phyloP scores from a whole-genome alignment of 2,888 invertebrate genomes.

The Neoitamus cyanurus region DNA sequence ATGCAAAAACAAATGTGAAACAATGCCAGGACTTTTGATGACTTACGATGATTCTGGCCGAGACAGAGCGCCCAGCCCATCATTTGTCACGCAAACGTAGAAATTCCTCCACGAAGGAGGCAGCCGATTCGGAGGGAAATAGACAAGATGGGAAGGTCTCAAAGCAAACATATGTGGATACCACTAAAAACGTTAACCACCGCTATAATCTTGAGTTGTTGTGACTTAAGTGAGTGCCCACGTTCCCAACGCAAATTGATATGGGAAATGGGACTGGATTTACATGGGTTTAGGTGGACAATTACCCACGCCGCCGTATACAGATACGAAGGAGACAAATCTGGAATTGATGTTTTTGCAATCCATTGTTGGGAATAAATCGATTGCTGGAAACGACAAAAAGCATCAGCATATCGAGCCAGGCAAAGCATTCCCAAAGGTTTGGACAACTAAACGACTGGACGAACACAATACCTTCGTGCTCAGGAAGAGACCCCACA shows the following conservation, averaged over 20 bases:
- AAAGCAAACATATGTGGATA: background rate
- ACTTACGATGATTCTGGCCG: background rate
- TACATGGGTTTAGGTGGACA: background rate
- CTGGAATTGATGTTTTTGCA: background rate
- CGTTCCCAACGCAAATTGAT: background rate
- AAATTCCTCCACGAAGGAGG: background rate
- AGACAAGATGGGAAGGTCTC: background rate
- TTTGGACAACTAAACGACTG: background rate
- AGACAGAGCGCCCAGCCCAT: background rate
- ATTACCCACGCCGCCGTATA: background rate
- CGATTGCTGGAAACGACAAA: background rate
- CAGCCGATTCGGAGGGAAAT: background rate
- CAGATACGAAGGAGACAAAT: background rate
- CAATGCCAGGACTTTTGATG: background rate
- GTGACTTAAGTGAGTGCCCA: background rate
- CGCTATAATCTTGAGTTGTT: background rate
- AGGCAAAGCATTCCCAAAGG: background rate
- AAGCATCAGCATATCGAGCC: background rate
- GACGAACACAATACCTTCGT: background rate
- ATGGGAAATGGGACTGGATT: background rate
- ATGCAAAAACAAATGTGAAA: background rate
- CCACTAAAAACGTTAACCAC: background rate
- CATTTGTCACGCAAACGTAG: constrained; percentile 1
- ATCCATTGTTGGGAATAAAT: background rate
- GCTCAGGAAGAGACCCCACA: background rate